Conservation (phyloP, 2,888 invertebrate species). For the Cerastis rubricosa region DNA sequence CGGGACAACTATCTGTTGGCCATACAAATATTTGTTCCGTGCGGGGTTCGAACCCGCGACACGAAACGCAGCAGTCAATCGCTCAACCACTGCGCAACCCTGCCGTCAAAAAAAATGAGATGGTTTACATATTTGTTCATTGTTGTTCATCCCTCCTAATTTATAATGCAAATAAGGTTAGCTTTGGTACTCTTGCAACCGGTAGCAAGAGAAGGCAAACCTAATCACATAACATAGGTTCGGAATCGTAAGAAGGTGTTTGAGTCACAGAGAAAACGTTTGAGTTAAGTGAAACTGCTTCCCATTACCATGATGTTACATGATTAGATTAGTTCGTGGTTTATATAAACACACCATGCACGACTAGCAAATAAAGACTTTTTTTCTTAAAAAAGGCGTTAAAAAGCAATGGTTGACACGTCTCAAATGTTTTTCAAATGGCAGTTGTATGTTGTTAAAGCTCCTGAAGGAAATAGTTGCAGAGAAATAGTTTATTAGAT, state of each 20-base stretch:
- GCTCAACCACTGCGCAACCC: no score
- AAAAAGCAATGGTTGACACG: not conserved
- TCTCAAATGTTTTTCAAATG: not conserved
- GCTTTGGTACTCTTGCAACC: not conserved
- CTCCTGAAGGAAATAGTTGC: not conserved
- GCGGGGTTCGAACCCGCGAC: no score
- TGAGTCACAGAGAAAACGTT: slow-evolving; percentile 60
- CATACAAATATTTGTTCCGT: no score
- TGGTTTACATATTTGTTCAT: not conserved
- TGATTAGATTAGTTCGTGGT: slow-evolving; percentile 43
- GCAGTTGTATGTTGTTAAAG: not conserved
- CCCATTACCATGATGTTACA: slow-evolving; percentile 59
- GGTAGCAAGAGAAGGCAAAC: not conserved
- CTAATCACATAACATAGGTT: slow-evolving; percentile 29
- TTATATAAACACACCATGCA: slow-evolving; percentile 42
- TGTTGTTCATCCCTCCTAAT: not conserved
- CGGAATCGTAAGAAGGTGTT: slow-evolving; percentile 39
- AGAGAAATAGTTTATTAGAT: not conserved
- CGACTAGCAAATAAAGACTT: not conserved
- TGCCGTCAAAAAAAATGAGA: no score
- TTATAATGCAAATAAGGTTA: not conserved
- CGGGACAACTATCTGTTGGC: no score
- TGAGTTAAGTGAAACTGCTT: slow-evolving; percentile 58
- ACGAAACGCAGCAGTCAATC: no score
- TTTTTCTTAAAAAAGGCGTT: not conserved